Base-by-base conservation (phyloP, 2,888 invertebrate genomes). In the Temnothorax unifasciatus region DNA sequence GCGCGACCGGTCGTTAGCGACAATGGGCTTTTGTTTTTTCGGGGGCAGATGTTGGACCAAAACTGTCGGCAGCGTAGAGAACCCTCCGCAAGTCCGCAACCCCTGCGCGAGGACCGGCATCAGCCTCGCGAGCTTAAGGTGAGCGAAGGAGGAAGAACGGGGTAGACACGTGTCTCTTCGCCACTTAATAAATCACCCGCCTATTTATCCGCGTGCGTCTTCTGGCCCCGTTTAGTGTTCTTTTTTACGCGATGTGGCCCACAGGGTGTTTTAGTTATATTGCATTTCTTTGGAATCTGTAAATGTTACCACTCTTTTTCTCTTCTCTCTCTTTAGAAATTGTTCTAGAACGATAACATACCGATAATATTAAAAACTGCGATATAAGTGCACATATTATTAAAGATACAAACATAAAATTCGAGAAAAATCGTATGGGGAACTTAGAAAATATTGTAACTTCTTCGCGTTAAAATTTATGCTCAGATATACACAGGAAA, bases 11-110 rank as follows among this genome's bases (percentile, higher is more conserved):
- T 94, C 94, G 94, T 95, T 95, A 95, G 94, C 93, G 93, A 95
- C 95, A 95, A 95, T 94, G 89, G 95, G 93, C 95, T 94, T 95
- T 95, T 95, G 95, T 95, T 95, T 95, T 95, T 95, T 94, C 95
- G 94, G 94, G 93, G 94, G 94, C 95, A 95, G 95, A 95, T 95
- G 95, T 95, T 94, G 93, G 92, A 88, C 90, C 90, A 89, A 90
- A 90, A 92, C 91, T 71, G 79, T 89, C 90, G 88, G 87, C 86
- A 76, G 88, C 85, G 75, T 83, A 9, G 54, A 86, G 83, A 83
- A 73, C 76, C 34, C 63, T 86, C 41, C 69, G 69, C 85, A 73
- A 83, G 59, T 86, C 41, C 69, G 69, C 85, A 73, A 83, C 84
- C 90, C 87, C 86, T 77, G 50, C 41, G 74, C 75, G 61, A 77